phyloP scores from a whole-genome alignment of 1,140 invertebrate genomes.

The Neoseiulus cucumeris region DNA sequence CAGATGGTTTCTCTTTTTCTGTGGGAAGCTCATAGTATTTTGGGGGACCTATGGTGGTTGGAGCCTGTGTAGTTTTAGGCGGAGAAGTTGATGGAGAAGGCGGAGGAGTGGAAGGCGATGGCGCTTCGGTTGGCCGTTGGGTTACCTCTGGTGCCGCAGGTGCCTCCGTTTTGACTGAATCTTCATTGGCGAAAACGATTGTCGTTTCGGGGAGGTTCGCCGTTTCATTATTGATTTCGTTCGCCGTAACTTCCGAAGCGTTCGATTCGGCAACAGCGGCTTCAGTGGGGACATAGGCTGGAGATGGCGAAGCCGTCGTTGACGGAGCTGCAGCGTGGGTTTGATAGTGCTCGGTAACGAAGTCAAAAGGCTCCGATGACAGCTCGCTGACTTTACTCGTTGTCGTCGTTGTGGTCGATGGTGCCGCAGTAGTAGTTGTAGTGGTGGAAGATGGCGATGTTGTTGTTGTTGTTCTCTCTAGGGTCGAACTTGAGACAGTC shows the following conservation, averaged over 20 bases:
- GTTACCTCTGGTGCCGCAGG: background rate
- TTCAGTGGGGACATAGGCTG: background rate
- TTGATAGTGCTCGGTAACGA: background rate
- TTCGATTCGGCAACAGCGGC: background rate
- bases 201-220: background rate
- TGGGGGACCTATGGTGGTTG: background rate
- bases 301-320: background rate
- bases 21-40: background rate
- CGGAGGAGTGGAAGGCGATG: no score
- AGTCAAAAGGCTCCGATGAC: background rate
- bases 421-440: background rate
- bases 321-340: background rate
- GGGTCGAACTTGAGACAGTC: no score
- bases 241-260: background rate
- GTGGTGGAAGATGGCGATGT: background rate
- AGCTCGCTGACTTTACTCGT: background rate
- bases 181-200: background rate
- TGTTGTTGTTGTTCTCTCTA: background rate
- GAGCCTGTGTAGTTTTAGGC: no score
- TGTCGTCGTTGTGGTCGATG: background rate
- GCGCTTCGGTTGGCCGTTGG: no score
- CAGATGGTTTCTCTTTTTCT: background rate
- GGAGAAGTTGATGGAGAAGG: no score
- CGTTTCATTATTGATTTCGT: background rate
- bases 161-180: background rate